Evolutionary conservation across 1,140 invertebrate genomes (phyloP), one percentile per base, ranked within the genome.

Genomic region (Eurosta solidaginis): DNA sequence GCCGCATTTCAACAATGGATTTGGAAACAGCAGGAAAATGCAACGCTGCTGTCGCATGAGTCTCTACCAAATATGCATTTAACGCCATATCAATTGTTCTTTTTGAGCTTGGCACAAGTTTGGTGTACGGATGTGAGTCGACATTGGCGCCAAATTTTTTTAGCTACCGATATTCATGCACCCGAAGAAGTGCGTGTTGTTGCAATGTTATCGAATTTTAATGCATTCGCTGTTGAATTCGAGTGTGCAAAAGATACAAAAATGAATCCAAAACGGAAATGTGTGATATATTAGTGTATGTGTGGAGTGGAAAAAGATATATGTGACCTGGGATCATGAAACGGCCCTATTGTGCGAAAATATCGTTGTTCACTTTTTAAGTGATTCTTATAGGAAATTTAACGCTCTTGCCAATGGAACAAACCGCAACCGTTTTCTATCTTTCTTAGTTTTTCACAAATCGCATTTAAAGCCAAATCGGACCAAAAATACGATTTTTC

Each of bases 181-280:
- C 93, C 94, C 0, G 90, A 93, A 0, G 92, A 92, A 81, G 93
- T 92, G 80, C 88, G 97, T 75, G 96, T 98, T 0, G 94, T 95
- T 79, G 96, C 96, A 2, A 94, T 97, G 22, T 89, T 98, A 54
- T 93, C 93, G 5, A 98, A 98, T 88, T 90, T 95, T 22, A 89
- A 90, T 73, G 95, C 97, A 82, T 99, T 99, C 88, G 91, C 96
- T 0, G 85, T 91, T 44, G 93, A 94, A 80, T 98, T 96, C 86
- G 90, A 93, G 33, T 98, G 97, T 87, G 89, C 91, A 0, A 78
- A 88, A 1, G 92, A 92, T 1, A 91, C 93, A 1, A 91, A 90
- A 78, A 97, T 98, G 96, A 97, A 98, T 89, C 96, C 97, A 6
- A 87, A 87, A 20, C 89, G 94, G n/a, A 97, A 97, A 86, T 98